Conservation (phyloP, 2,113 vertebrate genomes). For the Aix galericulata region DNA sequence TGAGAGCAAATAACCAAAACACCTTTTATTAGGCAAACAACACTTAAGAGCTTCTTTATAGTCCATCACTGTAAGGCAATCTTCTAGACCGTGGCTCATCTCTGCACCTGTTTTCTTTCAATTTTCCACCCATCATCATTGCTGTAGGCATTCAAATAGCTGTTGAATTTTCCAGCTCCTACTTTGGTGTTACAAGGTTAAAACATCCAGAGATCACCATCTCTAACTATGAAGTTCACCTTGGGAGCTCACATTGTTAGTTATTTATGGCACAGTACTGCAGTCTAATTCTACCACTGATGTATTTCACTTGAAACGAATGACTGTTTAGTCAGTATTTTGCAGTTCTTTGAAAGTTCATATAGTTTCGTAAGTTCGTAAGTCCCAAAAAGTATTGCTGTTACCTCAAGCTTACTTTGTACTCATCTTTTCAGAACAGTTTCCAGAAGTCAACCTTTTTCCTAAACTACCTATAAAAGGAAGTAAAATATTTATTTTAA, state of each 20-base stretch:
- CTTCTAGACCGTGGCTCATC: neutral
- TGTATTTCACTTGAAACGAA: neutral
- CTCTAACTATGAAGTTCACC: neutral
- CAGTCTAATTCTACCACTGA: neutral
- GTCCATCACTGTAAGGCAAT: neutral
- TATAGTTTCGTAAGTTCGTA: neutral
- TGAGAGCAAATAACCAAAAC: neutral
- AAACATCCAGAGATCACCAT: neutral
- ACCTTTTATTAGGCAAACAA: neutral
- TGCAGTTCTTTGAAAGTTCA: neutral
- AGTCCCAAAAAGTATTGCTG: fast-evolving
- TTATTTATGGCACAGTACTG: neutral
- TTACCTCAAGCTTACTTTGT: neutral
- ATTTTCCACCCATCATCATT: neutral
- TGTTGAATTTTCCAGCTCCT: neutral
- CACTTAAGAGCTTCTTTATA: neutral
- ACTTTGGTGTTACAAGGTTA: neutral
- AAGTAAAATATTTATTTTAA: neutral
- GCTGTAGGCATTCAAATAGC: neutral
- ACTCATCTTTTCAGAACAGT: neutral
- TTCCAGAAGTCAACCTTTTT: neutral
- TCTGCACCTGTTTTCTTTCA: neutral
- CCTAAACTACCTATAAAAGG: neutral
- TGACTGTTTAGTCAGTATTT: neutral
- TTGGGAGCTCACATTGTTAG: neutral